Conservation (phyloP, 2,888 invertebrate species). For the Loripinus fragilis region DNA sequence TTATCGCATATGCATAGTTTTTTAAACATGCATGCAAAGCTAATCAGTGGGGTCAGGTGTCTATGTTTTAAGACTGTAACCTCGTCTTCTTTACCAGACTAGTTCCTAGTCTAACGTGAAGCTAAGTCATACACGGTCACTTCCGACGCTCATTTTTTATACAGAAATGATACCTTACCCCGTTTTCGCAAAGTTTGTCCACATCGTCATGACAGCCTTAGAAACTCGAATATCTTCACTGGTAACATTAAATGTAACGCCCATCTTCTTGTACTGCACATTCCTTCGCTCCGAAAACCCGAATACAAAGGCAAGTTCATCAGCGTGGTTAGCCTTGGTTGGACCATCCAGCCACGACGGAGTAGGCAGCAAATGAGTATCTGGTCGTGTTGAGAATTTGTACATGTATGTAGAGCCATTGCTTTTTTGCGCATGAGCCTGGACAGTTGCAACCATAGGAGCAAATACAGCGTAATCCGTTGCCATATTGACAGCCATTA, state of each 20-base stretch:
- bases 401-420: neutral
- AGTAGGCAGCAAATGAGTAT: neutral
- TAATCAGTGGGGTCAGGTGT: too few relatives aligned
- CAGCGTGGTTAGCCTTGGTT: neutral
- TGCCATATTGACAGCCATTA: neutral
- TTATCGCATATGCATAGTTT: too few relatives aligned
- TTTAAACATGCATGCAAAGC: too few relatives aligned
- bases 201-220: neutral
- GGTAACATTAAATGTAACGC: neutral
- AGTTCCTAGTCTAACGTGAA: too few relatives aligned
- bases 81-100: too few relatives aligned
- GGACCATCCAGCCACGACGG: neutral
- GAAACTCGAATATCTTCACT: neutral
- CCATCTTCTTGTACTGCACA: neutral
- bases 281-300: neutral
- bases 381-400: neutral
- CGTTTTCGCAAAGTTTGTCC: conserved; percentile 3
- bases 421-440: neutral
- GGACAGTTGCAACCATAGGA: neutral
- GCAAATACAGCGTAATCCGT: neutral
- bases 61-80: too few relatives aligned
- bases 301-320: neutral
- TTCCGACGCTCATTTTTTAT: too few relatives aligned
- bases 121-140: too few relatives aligned
- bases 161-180: too few relatives aligned